Base-by-base conservation (phyloP, 2,888 invertebrate species). In the Rotaria macrura region DNA sequence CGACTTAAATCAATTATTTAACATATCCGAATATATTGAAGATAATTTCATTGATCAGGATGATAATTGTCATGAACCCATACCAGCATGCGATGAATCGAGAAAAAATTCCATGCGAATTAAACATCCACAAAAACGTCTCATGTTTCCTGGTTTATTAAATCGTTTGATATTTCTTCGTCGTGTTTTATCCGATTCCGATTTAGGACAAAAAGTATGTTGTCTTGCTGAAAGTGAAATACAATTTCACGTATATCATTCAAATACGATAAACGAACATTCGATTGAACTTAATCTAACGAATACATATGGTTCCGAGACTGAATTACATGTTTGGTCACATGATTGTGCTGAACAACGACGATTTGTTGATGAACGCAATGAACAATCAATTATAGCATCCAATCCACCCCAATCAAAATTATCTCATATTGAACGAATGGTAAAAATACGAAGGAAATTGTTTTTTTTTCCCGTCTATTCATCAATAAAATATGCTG, bases 341-440 rank as follows among this genome's bases (percentile, higher is more conserved):
- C 79, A 79, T n/a, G 79, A 79, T 43, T 79, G 79, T 38, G 23
- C 40, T 40, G 79, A 79, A 79, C 40, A 40, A 43, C 79, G 79
- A 34, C 34, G 34, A 79, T 79, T 79, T 43, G 79, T 14, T 79
- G 7, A 79, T 25, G 40, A 79, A n/a, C 25, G 79, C 40, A 40
- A 43, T 25, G 25, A 43, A 79, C 79, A 43, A 79, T 43, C 43
- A 4, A 25, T 43, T 23, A 9, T n/a, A 25, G 34, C 43, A 79
- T 25, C 79, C 20, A 79, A 65, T 29, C 34, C 34, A 34, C 25
- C 34, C 5, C 29, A 29, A 34, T 29, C 29, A 29, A 65, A 65
- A 65, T 20, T 65, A 65, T 34, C 65, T 34, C 65, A 65, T 20
- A 65, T 65, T 65, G 65, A 79, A 43, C 43, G 40, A 79, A 79